These are phyloP conservation scores for Sebastes flavidus DNA, from an alignment of 2,797 vertebrate genomes.

Conservation along the genomic window DNA sequence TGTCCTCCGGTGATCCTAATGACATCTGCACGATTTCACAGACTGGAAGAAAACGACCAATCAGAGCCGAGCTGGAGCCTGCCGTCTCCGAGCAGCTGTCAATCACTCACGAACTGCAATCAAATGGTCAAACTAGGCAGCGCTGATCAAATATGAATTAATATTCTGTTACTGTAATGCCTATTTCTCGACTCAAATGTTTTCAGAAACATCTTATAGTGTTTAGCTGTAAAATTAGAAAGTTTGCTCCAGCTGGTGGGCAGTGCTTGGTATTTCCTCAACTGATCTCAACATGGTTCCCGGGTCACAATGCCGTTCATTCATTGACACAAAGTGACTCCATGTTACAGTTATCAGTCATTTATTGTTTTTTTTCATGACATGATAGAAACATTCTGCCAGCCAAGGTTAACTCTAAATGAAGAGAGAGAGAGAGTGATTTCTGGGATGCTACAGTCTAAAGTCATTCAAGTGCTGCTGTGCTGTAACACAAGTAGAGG, in stretches of 20 bases:
- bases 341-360: conserved; percentile 27
- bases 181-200: fast-evolving
- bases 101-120: too few species aligned
- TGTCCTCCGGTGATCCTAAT: too few species aligned
- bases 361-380: conserved; percentile 69
- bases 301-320: background rate
- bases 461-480: conserved; percentile 70
- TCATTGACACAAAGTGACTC: conserved; percentile 25
- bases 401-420: conserved; percentile 45
- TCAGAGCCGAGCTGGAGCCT: too few species aligned
- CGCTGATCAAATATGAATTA: too few species aligned
- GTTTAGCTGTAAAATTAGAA: too few species aligned
- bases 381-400: conserved; percentile 68
- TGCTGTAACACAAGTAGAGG: conserved; percentile 44
- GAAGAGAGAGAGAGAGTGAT: conserved; percentile 34
- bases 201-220: too few species aligned
- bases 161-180: too few species aligned
- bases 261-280: too few species aligned
- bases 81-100: too few species aligned
- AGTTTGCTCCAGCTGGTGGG: too few species aligned
- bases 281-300: too few species aligned
- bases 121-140: too few species aligned
- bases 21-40: fast-evolving
- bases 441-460: conserved; percentile 70
- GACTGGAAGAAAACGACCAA: fast-evolving